Conservation (phyloP, 2,888 invertebrate species). For the Phyllotreta cruciferae region DNA sequence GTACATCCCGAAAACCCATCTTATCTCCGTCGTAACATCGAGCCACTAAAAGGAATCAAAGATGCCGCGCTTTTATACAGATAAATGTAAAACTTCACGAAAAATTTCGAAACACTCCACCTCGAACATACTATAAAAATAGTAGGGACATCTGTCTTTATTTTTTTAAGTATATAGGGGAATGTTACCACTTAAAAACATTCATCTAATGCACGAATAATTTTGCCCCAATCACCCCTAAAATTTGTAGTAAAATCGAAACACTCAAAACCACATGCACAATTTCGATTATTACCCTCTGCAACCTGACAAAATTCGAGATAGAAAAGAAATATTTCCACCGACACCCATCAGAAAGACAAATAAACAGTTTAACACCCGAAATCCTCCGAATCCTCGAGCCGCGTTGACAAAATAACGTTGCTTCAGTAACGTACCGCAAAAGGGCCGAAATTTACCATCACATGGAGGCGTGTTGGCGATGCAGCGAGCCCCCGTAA, state of each 20-base stretch:
- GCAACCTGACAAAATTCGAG: too few species aligned
- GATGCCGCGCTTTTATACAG: constrained; percentile 13
- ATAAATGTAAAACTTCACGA: constrained; percentile 13
- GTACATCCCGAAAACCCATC: background rate
- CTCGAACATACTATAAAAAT: constrained; percentile 5
- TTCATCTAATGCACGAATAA: too few species aligned
- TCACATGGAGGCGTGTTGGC: constrained; percentile 5
- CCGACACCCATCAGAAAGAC: background rate
- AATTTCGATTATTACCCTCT: too few species aligned
- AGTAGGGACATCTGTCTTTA: constrained; percentile 6
- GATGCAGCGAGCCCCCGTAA: constrained; percentile 2
- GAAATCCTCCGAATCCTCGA: background rate
- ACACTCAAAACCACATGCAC: too few species aligned
- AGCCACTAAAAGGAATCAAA: constrained; percentile 8
- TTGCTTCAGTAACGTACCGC: constrained; percentile 4
- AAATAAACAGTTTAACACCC: background rate
- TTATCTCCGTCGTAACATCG: constrained; percentile 8
- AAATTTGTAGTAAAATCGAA: too few species aligned
- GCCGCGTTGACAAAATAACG: constrained; percentile 12
- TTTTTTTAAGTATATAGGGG: background rate
- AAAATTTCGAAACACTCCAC: constrained; percentile 5
- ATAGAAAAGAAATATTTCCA: background rate
- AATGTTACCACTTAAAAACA: too few species aligned
- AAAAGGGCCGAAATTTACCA: constrained; percentile 5
- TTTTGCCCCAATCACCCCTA: too few species aligned